These are phyloP conservation scores for Phaedon cochleariae DNA, from an alignment of 2,888 invertebrate genomes.

Conservation along the genomic window DNA sequence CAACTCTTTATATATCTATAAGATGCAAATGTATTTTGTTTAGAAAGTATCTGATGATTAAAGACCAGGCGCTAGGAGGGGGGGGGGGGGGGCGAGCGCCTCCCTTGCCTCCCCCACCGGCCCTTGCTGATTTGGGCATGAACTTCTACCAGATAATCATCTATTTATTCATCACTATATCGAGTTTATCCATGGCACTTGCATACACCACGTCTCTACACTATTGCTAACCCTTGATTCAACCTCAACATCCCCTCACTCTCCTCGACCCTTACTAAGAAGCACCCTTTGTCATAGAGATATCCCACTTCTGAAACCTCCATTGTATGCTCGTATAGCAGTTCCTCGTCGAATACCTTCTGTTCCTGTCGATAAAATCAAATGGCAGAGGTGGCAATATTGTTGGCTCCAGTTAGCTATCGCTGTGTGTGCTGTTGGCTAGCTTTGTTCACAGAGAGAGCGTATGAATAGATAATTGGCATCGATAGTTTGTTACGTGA, in stretches of 20 bases:
- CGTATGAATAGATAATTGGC: neutral
- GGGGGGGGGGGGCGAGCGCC: too few species aligned
- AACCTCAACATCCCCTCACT: neutral
- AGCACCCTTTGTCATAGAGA: slow-evolving; percentile 1
- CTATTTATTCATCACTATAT: too few species aligned
- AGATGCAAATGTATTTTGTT: too few species aligned
- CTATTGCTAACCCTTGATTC: neutral
- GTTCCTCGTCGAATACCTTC: neutral
- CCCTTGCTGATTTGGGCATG: too few species aligned
- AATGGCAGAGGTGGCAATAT: slow-evolving; percentile 1
- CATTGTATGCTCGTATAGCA: neutral
- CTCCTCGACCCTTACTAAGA: neutral
- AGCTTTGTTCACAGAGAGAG: too few species aligned
- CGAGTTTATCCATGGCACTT: too few species aligned
- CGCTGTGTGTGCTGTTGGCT: neutral
- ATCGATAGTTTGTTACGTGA: neutral
- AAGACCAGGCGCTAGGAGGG: too few species aligned
- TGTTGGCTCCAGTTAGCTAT: neutral
- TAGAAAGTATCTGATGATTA: too few species aligned
- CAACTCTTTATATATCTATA: too few species aligned
- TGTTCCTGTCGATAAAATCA: slow-evolving; percentile 1
- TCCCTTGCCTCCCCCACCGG: too few species aligned
- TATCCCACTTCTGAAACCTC: neutral
- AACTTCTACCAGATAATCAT: too few species aligned
- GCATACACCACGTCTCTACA: too few species aligned